Evolutionary conservation across 2,888 invertebrate genomes (phyloP), one percentile per base, ranked within the genome.

Genomic region (Mythimna ferrago): DNA sequence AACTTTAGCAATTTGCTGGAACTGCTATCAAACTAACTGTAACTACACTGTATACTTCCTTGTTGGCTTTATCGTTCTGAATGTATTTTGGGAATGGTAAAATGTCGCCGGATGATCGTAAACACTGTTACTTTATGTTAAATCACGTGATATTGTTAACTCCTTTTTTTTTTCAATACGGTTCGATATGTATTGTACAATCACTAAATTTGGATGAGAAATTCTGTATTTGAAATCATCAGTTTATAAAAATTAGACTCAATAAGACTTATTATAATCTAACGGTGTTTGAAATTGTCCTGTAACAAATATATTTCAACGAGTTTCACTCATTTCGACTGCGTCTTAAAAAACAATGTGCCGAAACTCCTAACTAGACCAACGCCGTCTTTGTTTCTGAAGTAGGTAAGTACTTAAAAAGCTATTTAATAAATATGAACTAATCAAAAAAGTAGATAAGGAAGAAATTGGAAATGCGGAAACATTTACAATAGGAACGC

Each of bases 401-500:
- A 19, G 21, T 48, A 48, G 48, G 48, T 19, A 48, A 16, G 16
- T 60, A 54, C 26, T 61, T 61, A 16, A 48, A 35, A 51, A 57
- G 14, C 35, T 44, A 56, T 70, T 38, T 69, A 71, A 70, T 61
- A 81, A 84, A 75, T 66, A 73, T 56, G 66, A 76, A 81, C 71
- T 71, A 77, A 80, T 82, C 56, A 80, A 82, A 82, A 79, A 82
- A 65, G 48, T 79, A 68, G 72, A 77, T 74, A 83, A 61, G 60
- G 63, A 38, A 51, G 66, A 69, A 85, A 80, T 78, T 76, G 67
- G 73, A 83, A 76, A 76, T 71, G 72, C 68, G 71, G 56, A 79
- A 76, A 83, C 76, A 73, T 84, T 75, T 75, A 72, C 83, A 85
- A 79, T 66, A 82, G 78, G 74, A 75, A 66, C 66, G 65, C 74